These are phyloP conservation scores for Lycia hirtaria DNA, from an alignment of 2,888 invertebrate species.

Conservation along the genomic window DNA sequence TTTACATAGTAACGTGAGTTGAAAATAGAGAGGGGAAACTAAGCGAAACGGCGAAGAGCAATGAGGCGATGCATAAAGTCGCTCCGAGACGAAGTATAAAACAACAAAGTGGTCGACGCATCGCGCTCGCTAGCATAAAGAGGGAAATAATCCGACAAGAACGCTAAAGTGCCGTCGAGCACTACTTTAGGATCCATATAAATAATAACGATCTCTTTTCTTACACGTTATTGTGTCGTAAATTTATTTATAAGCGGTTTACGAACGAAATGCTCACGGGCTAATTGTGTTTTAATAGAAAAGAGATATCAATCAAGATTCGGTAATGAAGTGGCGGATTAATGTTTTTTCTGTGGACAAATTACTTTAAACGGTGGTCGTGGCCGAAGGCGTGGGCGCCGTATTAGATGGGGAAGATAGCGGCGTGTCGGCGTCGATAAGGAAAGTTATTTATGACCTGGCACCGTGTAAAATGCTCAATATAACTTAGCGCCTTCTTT, in stretches of 20 bases:
- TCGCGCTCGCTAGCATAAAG: conserved; percentile 73
- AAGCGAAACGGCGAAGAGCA: conserved; percentile 81
- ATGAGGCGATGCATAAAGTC: conserved; percentile 82
- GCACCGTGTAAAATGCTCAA: conserved; percentile 50
- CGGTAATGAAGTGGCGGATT: conserved; percentile 54
- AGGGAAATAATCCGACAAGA: conserved; percentile 76
- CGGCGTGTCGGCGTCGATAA: conserved; percentile 65
- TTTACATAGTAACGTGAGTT: conserved; percentile 81
- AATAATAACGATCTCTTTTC: conserved; percentile 73
- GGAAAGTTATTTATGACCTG: conserved; percentile 61
- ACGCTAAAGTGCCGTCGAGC: conserved; percentile 69
- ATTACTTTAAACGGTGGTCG: conserved; percentile 68
- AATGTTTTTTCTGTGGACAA: conserved; percentile 61
- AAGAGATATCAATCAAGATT: conserved; percentile 50
- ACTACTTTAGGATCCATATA: conserved; percentile 72
- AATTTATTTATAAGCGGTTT: conserved; percentile 44
- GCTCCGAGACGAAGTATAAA: conserved; percentile 81
- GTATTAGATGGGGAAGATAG: conserved; percentile 65
- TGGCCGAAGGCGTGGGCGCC: conserved; percentile 64
- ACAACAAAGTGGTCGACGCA: conserved; percentile 84
- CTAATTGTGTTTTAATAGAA: conserved; percentile 41
- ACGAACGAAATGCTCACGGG: conserved; percentile 39
- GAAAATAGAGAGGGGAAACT: conserved; percentile 80
- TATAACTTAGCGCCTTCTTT: conserved; percentile 40
- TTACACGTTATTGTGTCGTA: conserved; percentile 61